phyloP scores from a whole-genome alignment of 2,888 invertebrate genomes.

The Diloba caeruleocephala region DNA sequence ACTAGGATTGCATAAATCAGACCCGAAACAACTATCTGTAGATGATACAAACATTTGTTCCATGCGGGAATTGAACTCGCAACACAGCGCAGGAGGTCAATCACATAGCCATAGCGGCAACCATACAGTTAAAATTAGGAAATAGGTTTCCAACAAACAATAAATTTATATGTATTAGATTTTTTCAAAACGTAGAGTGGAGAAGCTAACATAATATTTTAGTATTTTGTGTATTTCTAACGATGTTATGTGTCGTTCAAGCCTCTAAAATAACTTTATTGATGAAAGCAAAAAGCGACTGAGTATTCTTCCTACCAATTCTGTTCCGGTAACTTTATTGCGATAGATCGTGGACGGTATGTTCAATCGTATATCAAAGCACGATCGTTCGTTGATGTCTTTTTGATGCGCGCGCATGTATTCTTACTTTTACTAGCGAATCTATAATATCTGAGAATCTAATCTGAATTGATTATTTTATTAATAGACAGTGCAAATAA shows the following conservation, averaged over 20 bases:
- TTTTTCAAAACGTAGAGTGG: too few species aligned
- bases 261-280: background rate
- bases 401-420: constrained; percentile 63
- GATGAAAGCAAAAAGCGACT: background rate
- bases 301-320: background rate
- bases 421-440: background rate
- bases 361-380: constrained; percentile 7
- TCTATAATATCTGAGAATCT: background rate
- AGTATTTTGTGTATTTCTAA: too few species aligned
- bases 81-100: too few species aligned
- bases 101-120: too few species aligned
- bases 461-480: background rate
- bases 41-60: too few species aligned
- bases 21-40: too few species aligned
- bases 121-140: too few species aligned
- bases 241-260: background rate
- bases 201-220: too few species aligned
- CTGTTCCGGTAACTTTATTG: constrained; percentile 26
- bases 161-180: too few species aligned
- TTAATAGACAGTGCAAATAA: background rate
- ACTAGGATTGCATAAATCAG: too few species aligned
- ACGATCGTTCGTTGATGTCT: constrained; percentile 72
- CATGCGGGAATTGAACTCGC: too few species aligned
- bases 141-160: too few species aligned
- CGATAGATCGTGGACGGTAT: constrained; percentile 1